Base-by-base conservation (phyloP, 2,888 invertebrate genomes). In the Xylophagus ater region DNA sequence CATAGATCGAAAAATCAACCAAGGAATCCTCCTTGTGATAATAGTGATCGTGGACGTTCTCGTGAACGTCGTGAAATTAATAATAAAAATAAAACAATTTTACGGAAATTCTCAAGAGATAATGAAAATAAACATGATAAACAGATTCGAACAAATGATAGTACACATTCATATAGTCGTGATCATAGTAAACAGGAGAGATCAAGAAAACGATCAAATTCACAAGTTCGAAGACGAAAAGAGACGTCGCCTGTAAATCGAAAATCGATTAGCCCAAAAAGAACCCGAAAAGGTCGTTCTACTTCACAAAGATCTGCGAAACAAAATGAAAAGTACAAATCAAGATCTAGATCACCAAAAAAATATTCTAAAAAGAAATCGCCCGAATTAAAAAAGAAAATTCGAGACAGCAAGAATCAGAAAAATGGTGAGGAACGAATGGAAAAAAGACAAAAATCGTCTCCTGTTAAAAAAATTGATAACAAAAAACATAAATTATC, bases 21-120 rank as follows among this genome's bases (percentile, higher is more conserved):
- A 20, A 29, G 24, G 15, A 40, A 40, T 15, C 15, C 28, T 25
- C 28, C 8, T n/a, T 24, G n/a, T 9, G 4, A 34, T 20, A 37
- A 34, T 23, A 24, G 18, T 19, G 42, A 35, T 13, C 59, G 59
- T 5, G 51, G 57, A 36, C 56, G 57, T 6, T 60, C 61, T 3
- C 46, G 49, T 4, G 60, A 60, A 38, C 53, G 57, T 14, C 44
- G 48, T 5, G 42, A 15, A 42, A 53, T 29, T 15, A 19, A 20
- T 23, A 9, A 30, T 29, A 31, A 29, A 15, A 9, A 24, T 3
- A 18, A 15, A 30, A 19, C n/a, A n/a, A n/a, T n/a, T n/a, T n/a
- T n/a, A n/a, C 34, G 15, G 19, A 30, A 30, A 25, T 13, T 17
- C 10, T 21, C 23, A 14, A 32, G 20, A 29, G 28, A 18, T 12